A percentile compares a stretch with the other conserved stretches of the same genome.
These are phyloP conservation scores for Hippoglossus stenolepis DNA, from an alignment of 2,113 vertebrate species.

Conservation along the genomic window DNA sequence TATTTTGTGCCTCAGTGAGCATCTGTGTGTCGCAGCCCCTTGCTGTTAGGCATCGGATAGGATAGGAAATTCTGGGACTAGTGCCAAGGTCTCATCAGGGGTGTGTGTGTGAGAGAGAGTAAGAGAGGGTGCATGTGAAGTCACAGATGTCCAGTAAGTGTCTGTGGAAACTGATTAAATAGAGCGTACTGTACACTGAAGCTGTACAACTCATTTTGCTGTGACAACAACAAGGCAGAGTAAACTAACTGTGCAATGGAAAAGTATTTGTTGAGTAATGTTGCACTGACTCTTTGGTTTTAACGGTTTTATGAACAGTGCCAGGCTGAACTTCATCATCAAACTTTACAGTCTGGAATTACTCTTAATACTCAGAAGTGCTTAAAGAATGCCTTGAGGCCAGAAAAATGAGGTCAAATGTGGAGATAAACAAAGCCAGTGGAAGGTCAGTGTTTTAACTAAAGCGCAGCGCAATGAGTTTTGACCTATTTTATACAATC, in stretches of 20 bases:
- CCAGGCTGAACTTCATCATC: neutral
- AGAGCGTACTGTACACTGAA: conserved; percentile 38
- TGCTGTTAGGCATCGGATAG: conserved; percentile 28
- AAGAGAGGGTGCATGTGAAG: conserved; percentile 37
- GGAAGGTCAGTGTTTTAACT: conserved; percentile 24
- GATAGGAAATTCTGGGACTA: neutral
- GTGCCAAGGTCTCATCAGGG: conserved; percentile 46
- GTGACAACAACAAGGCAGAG: neutral
- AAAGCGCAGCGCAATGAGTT: conserved; percentile 15
- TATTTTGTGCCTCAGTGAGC: neutral
- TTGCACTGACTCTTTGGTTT: neutral
- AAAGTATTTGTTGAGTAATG: neutral
- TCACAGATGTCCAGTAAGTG: conserved; percentile 60
- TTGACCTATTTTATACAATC: conserved; percentile 25
- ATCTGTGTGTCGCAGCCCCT: conserved; percentile 20
- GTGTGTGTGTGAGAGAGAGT: conserved; percentile 21
- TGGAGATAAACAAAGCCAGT: conserved; percentile 28
- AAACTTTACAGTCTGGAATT: neutral
- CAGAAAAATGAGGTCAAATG: conserved; percentile 13
- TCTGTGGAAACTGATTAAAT: conserved; percentile 50
- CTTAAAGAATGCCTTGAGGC: neutral
- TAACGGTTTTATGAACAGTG: neutral
- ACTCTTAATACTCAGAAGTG: neutral
- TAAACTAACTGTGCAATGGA: conserved; percentile 7
- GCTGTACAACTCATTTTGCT: conserved; percentile 17